Base-by-base conservation (phyloP, 1,140 invertebrate genomes). In the Heliconius eleuchia region DNA sequence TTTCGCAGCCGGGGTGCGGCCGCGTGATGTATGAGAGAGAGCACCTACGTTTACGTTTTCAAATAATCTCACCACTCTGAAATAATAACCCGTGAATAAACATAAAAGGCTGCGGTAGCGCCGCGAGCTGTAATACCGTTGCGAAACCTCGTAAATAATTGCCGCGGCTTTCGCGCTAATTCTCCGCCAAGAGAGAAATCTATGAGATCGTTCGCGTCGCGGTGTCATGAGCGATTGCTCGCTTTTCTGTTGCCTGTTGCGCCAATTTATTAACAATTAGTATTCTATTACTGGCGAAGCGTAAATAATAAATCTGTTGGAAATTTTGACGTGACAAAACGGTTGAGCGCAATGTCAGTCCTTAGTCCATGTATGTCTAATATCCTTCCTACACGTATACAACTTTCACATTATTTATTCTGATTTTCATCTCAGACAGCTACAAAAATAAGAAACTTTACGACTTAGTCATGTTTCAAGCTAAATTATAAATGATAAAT, bases 61-160 rank as follows among this genome's bases (percentile, higher is more conserved):
- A 84, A 87, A 90, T 91, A 88, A 89, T 91, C 86, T 87, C 84
- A 82, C 77, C 77, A 77, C 85, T 83, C 30, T 57, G 71, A 83
- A 88, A 91, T 91, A 90, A 92, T 90, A 89, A 89, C 84, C 86
- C 83, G 86, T 83, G 87, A 89, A 90, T 91, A 88, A 88, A 91
- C 89, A 91, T 92, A 89, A 93, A 91, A 91, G 84, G 84, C 84
- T 79, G 75, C 80, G 77, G 85, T 82, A 73, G 71, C 70, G 27
- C 84, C 85, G 83, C 83, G 83, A 72, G 80, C 83, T 84, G 83
- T 90, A 88, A 91, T 88, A 86, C 84, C 84, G 84, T 80, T 78
- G 82, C 84, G 86, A 81, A 88, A 86, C 83, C 86, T 87, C 85
- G 84, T 91, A 89, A 92, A 92, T 91, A 91, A 92, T 91, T 88